Base-by-base conservation (phyloP, 2,888 invertebrate species). In the Escarpia spicata region DNA sequence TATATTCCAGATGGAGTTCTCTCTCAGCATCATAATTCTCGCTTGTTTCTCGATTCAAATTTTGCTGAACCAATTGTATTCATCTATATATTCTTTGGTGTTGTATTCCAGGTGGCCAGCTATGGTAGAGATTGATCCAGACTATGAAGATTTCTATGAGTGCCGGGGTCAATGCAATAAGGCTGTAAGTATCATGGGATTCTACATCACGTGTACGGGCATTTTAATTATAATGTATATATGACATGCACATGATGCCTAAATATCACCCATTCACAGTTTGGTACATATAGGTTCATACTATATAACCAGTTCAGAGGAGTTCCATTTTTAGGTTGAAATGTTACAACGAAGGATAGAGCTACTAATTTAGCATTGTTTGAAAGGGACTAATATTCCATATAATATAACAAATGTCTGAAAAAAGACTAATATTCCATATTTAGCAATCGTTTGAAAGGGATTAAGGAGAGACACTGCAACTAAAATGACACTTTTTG, bases 61-160 rank as follows among this genome's bases (percentile, higher is more conserved):
- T 75, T 6, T 75, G 75, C 26, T 2, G 6, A 1, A 75, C 26
- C 75, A 75, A 26, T 75, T 75, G n/a, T 75, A 26, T 26, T 75
- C 12, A 52, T 52, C 52, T 75, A 75, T 2, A 75, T 75, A 19
- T 31, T 58, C 37, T 92, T 44, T 60, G 43, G 12, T 75, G 31
- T 92, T 45, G 9, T 19, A 52, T 92, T n/a, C 31, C 92, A 96
- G 96, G 95, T 98, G 98, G 98, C 98, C 98, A 3, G 98, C 97
- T 2, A 97, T 98, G 97, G 97, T 98, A 0, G 98, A 98, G 94
- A 97, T 97, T 95, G 97, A 97, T 94, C 97, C 98, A 0, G 97
- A 98, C 94, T 96, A 96, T 0, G 97, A 97, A 93, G 97, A 97
- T 93, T 97, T 97, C 95, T 95, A 94, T 94, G 94, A 94, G 92